These are phyloP conservation scores for Brachirus orientalis DNA, from an alignment of 2,113 vertebrate species.

Conservation along the genomic window DNA sequence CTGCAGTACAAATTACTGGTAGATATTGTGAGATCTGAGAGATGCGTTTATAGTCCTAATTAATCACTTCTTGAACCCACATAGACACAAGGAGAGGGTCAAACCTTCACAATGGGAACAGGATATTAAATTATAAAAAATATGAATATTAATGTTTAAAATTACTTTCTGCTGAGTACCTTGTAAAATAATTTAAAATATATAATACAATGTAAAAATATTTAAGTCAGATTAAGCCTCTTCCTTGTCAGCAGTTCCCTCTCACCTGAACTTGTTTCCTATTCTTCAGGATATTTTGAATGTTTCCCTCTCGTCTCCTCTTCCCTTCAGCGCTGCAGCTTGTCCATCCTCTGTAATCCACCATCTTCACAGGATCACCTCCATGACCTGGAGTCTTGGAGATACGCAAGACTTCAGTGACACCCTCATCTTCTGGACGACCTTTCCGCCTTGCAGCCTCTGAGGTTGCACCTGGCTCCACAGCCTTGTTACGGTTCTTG, in stretches of 20 bases:
- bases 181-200: no score
- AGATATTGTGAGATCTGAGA: no score
- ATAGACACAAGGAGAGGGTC: no score
- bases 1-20: no score
- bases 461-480: background rate
- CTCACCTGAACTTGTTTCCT: conserved; percentile 63
- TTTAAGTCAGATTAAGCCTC: no score
- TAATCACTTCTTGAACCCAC: no score
- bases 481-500: conserved; percentile 23
- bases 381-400: background rate
- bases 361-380: background rate
- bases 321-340: conserved; percentile 1
- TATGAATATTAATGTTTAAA: no score
- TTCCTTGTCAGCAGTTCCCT: background rate
- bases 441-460: background rate
- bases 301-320: background rate
- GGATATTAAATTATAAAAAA: no score
- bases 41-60: no score
- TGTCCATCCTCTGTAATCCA: background rate
- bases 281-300: background rate
- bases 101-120: no score
- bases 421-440: background rate
- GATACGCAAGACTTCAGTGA: background rate
- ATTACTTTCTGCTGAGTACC: no score
- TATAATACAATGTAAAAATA: no score